Conservation (phyloP, 2,797 vertebrate species). For the Cyclura pinguis region DNA sequence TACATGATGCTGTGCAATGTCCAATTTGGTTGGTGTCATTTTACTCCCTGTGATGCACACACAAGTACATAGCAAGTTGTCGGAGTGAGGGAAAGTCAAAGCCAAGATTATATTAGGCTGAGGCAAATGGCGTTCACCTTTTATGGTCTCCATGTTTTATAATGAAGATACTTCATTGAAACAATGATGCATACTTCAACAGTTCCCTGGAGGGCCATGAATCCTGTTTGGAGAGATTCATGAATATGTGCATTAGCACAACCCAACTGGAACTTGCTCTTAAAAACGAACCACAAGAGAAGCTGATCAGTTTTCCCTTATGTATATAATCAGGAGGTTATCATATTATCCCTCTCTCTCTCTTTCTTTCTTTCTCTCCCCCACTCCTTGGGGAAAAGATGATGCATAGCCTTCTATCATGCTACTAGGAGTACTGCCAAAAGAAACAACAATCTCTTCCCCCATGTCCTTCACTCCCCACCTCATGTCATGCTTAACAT, state of each 20-base stretch:
- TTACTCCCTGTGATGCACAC: conserved; percentile 62
- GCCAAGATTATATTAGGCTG: conserved; percentile 75
- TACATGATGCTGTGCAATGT: conserved; percentile 61
- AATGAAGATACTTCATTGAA: conserved; percentile 88
- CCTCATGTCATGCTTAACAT: conserved; percentile 52
- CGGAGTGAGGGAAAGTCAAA: conserved; percentile 73
- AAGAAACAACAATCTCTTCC: conserved; percentile 64
- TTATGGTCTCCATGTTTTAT: conserved; percentile 84
- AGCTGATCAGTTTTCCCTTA: conserved; percentile 82
- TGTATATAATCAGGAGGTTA: conserved; percentile 86
- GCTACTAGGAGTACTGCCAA: conserved; percentile 71
- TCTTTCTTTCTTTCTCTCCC: background rate
- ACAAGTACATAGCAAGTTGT: conserved; percentile 55
- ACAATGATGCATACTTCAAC: conserved; percentile 86
- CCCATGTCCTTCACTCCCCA: background rate
- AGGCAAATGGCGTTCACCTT: conserved; percentile 83
- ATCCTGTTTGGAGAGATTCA: conserved; percentile 87
- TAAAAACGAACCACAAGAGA: conserved; percentile 81
- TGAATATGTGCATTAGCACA: conserved; percentile 87
- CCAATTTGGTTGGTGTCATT: conserved; percentile 66
- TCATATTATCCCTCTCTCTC: conserved; percentile 77
- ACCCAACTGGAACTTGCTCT: conserved; percentile 83
- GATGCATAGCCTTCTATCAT: conserved; percentile 65
- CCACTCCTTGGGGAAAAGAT: conserved; percentile 73
- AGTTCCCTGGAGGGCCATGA: conserved; percentile 83